Conservation (phyloP, 2,113 vertebrate genomes). For the Phocoena sinus region DNA sequence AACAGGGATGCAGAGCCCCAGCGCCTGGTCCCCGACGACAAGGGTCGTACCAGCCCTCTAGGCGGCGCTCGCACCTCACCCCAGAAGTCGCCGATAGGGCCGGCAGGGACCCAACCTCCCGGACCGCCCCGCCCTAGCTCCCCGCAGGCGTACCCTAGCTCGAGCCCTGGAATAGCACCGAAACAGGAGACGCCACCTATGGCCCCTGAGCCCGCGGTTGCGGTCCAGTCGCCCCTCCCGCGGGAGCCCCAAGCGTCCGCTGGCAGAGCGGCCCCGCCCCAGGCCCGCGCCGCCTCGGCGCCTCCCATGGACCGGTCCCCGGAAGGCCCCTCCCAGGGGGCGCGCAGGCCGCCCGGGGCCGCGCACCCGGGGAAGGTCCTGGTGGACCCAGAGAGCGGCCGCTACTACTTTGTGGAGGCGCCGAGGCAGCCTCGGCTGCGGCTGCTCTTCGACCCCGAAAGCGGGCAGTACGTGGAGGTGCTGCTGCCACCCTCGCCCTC, state of each 20-base stretch:
- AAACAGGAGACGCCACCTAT: background rate
- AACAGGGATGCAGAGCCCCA: background rate
- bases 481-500: slow-evolving; percentile 83
- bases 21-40: background rate
- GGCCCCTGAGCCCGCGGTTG: background rate
- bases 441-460: slow-evolving; percentile 94
- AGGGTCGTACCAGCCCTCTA: slow-evolving; percentile 15
- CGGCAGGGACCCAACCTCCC: background rate
- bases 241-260: background rate
- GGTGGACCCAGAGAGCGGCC: slow-evolving; percentile 92
- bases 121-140: background rate
- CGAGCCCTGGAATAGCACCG: background rate
- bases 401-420: slow-evolving; percentile 92
- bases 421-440: slow-evolving; percentile 90
- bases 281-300: slow-evolving; percentile 63
- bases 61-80: slow-evolving; percentile 39
- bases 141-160: background rate
- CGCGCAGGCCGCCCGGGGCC: slow-evolving; percentile 52
- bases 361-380: slow-evolving; percentile 84
- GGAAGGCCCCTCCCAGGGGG: background rate
- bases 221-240: background rate
- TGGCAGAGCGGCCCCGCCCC: background rate
- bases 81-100: background rate
- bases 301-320: slow-evolving; percentile 45
- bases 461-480: slow-evolving; percentile 94